These are phyloP conservation scores for Brienomyrus longianalis DNA, from an alignment of 2,113 vertebrate species.

Conservation along the genomic window DNA sequence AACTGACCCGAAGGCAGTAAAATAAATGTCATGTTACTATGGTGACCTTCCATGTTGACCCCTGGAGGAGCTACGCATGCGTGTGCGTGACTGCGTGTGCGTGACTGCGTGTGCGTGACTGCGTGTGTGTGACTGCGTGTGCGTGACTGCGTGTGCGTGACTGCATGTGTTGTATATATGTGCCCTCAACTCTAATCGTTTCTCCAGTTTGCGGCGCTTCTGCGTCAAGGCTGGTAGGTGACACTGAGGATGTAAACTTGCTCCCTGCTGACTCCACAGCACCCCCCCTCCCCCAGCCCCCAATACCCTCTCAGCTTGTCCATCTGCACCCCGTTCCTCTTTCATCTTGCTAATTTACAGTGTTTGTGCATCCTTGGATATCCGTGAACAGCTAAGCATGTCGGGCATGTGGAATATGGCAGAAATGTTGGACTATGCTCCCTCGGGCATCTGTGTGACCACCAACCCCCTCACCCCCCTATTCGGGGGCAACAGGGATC, in stretches of 20 bases:
- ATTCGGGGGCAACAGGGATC: neutral
- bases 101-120: no score
- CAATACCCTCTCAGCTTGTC: slow-evolving; percentile 13
- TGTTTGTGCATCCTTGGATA: slow-evolving; percentile 55
- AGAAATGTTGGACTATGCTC: slow-evolving; percentile 42
- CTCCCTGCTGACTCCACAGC: slow-evolving; percentile 50
- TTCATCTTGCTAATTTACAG: slow-evolving; percentile 47
- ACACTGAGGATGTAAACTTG: slow-evolving; percentile 54
- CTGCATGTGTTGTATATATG: neutral
- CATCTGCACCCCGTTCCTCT: slow-evolving; percentile 31
- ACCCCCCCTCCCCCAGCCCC: slow-evolving; percentile 33
- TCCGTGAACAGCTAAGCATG: slow-evolving; percentile 52
- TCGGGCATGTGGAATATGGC: slow-evolving; percentile 50
- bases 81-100: neutral
- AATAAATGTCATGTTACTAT: neutral
- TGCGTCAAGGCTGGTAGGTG: slow-evolving; percentile 48
- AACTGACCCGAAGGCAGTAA: slow-evolving; percentile 9
- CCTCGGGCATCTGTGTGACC: slow-evolving; percentile 33
- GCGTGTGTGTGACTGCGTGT: neutral
- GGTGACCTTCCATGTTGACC: neutral
- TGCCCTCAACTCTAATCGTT: slow-evolving; percentile 39
- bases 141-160: no score
- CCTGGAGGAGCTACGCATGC: neutral
- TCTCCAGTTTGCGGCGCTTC: slow-evolving; percentile 51
- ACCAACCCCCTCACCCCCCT: slow-evolving; percentile 12